Evolutionary conservation across 2,888 invertebrate genomes (phyloP).

Genomic region (Emmelina monodactyla): DNA sequence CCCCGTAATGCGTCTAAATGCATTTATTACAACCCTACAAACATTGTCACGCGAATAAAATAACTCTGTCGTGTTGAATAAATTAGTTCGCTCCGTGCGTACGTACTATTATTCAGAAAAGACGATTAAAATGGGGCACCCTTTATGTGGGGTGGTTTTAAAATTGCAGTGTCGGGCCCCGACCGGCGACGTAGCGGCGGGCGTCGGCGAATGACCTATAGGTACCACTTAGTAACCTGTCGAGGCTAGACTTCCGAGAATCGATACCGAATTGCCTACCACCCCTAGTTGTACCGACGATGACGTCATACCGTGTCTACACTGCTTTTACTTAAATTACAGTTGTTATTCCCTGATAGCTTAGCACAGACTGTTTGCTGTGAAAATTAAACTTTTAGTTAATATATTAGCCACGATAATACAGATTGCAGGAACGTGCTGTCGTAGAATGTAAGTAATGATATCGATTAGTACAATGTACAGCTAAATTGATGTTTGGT

Average conservation of each 20-base stretch:
- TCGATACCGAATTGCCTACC: not conserved
- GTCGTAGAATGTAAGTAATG: too few relatives aligned
- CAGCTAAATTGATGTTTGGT: too few relatives aligned
- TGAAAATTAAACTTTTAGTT: too few relatives aligned
- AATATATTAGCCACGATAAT: too few relatives aligned
- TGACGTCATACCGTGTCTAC: not conserved
- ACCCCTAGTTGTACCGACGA: not conserved
- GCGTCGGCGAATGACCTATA: not conserved
- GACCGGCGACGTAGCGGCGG: not conserved
- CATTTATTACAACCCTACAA: not conserved
- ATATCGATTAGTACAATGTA: too few relatives aligned
- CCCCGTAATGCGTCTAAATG: not conserved
- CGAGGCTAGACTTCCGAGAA: not conserved
- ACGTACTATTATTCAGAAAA: not conserved
- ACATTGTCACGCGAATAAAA: not conserved
- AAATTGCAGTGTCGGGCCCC: not conserved
- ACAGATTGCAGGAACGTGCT: too few relatives aligned
- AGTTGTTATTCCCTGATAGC: too few relatives aligned
- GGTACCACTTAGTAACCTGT: not conserved
- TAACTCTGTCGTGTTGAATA: not conserved
- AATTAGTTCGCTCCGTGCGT: not conserved
- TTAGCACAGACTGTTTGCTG: too few relatives aligned
- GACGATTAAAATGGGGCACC: not conserved
- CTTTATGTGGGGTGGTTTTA: not conserved
- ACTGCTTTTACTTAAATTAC: not conserved